Evolutionary conservation across 1,140 invertebrate species (phyloP).

Genomic region (Lordiphosa clarofinis): DNA sequence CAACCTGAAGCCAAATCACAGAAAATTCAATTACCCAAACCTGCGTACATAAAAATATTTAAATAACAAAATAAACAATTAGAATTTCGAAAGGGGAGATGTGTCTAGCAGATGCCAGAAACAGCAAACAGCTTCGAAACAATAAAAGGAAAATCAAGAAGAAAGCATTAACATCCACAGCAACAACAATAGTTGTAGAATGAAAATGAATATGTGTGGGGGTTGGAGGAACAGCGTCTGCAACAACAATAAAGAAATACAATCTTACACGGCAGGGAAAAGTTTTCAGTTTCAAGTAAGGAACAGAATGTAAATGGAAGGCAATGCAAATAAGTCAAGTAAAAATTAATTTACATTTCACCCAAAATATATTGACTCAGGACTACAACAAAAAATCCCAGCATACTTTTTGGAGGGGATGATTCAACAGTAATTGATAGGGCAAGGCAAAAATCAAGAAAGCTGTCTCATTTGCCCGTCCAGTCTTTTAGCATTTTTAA

Average conservation of each 20-base stretch:
- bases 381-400: slow-evolving; percentile 11
- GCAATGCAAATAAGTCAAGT: slow-evolving; percentile 61
- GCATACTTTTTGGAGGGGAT: slow-evolving; percentile 39
- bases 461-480: slow-evolving; percentile 1
- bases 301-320: slow-evolving; percentile 3
- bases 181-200: slow-evolving; percentile 32
- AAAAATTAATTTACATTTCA: slow-evolving; percentile 62
- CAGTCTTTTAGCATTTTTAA: slow-evolving; percentile 8
- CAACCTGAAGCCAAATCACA: slow-evolving; percentile 21
- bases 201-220: slow-evolving; percentile 31
- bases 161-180: slow-evolving; percentile 46
- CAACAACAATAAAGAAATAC: slow-evolving; percentile 47
- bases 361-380: slow-evolving; percentile 23
- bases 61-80: slow-evolving; percentile 78
- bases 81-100: slow-evolving; percentile 47
- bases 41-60: slow-evolving; percentile 40
- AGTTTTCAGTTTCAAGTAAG: slow-evolving; percentile 56
- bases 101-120: slow-evolving; percentile 38
- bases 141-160: slow-evolving; percentile 58
- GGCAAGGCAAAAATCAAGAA: slow-evolving; percentile 4
- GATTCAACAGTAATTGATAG: slow-evolving; percentile 41
- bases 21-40: slow-evolving; percentile 65
- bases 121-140: slow-evolving; percentile 37
- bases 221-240: slow-evolving; percentile 22
- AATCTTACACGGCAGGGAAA: slow-evolving; percentile 52